Evolutionary conservation across 2,113 vertebrate genomes (phyloP).

Genomic region (Pachycephala philippinensis): DNA sequence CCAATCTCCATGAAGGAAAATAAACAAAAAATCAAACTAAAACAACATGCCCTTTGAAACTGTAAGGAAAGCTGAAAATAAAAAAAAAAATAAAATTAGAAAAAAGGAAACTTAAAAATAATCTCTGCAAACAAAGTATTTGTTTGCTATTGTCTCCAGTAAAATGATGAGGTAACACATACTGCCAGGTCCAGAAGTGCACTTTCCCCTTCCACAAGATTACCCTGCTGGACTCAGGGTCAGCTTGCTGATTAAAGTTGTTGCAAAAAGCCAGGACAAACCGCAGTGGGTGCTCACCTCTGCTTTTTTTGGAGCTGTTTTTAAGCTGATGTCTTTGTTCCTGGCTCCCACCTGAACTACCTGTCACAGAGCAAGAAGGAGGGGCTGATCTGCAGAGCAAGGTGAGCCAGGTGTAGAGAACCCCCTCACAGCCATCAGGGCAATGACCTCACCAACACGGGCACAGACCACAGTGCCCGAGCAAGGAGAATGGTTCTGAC

Average conservation of each 20-base stretch:
- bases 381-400: background rate
- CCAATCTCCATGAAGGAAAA: background rate
- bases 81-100: background rate
- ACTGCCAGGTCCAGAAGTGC: background rate
- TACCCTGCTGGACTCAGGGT: background rate
- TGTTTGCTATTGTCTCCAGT: background rate
- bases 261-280: background rate
- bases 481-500: background rate
- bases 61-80: background rate
- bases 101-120: background rate
- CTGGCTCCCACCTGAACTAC: background rate
- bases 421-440: background rate
- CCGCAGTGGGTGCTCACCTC: accelerated
- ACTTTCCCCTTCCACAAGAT: background rate
- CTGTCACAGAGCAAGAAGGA: background rate
- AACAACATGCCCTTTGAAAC: background rate
- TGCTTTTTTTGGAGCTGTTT: background rate
- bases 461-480: accelerated
- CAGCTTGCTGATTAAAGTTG: background rate
- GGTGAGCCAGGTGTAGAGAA: background rate
- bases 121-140: background rate
- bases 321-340: background rate
- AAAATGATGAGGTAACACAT: background rate
- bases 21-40: background rate
- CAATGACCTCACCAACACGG: background rate